phyloP scores from a whole-genome alignment of 2,113 vertebrate genomes.

The Heterochromis multidens region DNA sequence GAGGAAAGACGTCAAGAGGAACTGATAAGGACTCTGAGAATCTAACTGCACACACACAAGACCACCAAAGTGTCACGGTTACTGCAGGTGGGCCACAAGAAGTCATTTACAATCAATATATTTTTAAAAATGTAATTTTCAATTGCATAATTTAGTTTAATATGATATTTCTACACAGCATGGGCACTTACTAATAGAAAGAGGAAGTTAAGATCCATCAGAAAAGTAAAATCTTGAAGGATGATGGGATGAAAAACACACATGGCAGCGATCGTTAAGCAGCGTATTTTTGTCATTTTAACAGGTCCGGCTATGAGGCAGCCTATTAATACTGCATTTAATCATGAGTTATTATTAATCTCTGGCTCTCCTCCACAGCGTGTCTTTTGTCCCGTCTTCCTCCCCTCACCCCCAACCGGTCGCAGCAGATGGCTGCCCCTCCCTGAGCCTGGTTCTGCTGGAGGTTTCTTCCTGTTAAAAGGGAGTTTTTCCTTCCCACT shows the following conservation, averaged over 20 bases:
- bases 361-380: not conserved
- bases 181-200: not conserved
- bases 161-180: not conserved
- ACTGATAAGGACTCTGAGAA: not conserved
- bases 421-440: not conserved
- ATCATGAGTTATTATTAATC: not conserved
- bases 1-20: not conserved
- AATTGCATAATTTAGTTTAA: not conserved
- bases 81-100: no score
- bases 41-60: no score
- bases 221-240: not conserved
- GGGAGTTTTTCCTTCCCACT: not conserved
- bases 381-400: not conserved
- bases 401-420: accelerated
- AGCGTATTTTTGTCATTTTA: not conserved
- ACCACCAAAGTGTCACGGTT: no score
- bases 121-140: not conserved
- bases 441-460: not conserved
- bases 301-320: not conserved
- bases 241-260: not conserved
- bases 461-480: not conserved
- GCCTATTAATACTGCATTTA: not conserved
- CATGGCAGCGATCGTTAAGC: not conserved
- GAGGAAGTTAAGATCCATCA: not conserved
- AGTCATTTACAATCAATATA: not conserved